Evolutionary conservation across 2,888 invertebrate genomes (phyloP).

Genomic region (Drosophila imparisetae): DNA sequence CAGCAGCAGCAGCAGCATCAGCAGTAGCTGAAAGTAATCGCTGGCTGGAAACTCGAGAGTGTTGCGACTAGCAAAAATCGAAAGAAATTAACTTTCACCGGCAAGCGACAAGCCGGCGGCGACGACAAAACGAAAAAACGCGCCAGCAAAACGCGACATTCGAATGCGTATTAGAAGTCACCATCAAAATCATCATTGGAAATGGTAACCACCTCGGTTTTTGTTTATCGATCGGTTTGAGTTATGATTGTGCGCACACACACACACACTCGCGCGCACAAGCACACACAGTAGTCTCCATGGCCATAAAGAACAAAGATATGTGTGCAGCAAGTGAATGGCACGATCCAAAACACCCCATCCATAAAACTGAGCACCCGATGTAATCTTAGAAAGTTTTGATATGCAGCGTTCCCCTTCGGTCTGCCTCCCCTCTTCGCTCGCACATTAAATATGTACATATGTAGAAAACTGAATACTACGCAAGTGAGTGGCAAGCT

Average conservation of each 20-base stretch:
- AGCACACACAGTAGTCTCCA: background rate
- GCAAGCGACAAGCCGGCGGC: constrained; percentile 53
- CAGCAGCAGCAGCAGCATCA: constrained; percentile 21
- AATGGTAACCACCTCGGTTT: constrained; percentile 19
- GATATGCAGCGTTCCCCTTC: constrained; percentile 2
- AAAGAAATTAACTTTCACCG: constrained; percentile 71
- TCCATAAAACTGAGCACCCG: background rate
- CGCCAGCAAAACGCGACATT: constrained; percentile 46
- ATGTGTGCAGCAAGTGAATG: constrained; percentile 38
- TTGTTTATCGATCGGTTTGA: constrained; percentile 15
- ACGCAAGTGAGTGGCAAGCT: constrained; percentile 10
- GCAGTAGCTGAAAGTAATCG: constrained; percentile 67
- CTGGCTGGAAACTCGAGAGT: constrained; percentile 67
- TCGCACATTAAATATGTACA: constrained; percentile 12
- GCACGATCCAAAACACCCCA: constrained; percentile 1
- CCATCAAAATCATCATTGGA: constrained; percentile 29
- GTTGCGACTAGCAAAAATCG: constrained; percentile 66
- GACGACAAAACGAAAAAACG: constrained; percentile 27
- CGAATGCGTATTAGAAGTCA: constrained; percentile 73
- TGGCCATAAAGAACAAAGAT: constrained; percentile 27
- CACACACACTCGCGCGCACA: background rate
- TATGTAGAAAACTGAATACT: constrained; percentile 40
- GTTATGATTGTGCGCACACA: constrained; percentile 10
- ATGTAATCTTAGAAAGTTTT: constrained; percentile 45
- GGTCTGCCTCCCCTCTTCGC: too few relatives aligned